Conservation (phyloP, 2,888 invertebrate species). For the Galerucella nymphaeae region DNA sequence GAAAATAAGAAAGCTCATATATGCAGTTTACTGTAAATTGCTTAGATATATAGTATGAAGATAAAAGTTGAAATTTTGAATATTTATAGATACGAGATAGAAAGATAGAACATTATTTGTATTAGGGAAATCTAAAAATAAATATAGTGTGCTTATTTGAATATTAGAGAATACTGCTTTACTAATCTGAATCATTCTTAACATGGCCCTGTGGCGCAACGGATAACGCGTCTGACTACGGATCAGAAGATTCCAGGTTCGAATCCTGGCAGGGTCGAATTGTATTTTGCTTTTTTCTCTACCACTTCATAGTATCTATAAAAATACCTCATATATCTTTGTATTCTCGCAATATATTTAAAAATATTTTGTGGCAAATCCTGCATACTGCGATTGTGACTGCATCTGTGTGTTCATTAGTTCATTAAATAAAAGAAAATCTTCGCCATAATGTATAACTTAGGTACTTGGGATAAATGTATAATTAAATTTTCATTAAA, state of each 20-base stretch:
- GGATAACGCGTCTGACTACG: conserved; percentile 71
- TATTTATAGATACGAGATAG: neutral
- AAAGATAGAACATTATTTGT: neutral
- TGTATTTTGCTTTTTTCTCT: conserved; percentile 41
- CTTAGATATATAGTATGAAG: neutral
- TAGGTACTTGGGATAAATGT: neutral
- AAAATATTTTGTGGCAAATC: too few relatives aligned
- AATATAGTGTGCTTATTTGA: neutral
- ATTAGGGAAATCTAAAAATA: neutral
- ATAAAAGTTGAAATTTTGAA: neutral
- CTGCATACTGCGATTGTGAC: too few relatives aligned
- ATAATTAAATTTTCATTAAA: neutral
- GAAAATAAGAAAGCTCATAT: neutral
- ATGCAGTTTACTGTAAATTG: conserved; percentile 2
- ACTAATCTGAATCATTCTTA: neutral
- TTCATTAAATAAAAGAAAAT: neutral
- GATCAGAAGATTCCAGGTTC: conserved; percentile 70
- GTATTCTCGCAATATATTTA: too few relatives aligned
- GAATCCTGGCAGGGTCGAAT: conserved; percentile 68
- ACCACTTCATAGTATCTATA: neutral
- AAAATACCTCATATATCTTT: too few relatives aligned
- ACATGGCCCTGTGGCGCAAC: conserved; percentile 69
- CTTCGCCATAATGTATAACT: neutral
- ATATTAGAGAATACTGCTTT: neutral
- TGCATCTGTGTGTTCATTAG: too few relatives aligned